Conservation (phyloP, 2,113 vertebrate species). For the Cyprinodon brontotheroides region DNA sequence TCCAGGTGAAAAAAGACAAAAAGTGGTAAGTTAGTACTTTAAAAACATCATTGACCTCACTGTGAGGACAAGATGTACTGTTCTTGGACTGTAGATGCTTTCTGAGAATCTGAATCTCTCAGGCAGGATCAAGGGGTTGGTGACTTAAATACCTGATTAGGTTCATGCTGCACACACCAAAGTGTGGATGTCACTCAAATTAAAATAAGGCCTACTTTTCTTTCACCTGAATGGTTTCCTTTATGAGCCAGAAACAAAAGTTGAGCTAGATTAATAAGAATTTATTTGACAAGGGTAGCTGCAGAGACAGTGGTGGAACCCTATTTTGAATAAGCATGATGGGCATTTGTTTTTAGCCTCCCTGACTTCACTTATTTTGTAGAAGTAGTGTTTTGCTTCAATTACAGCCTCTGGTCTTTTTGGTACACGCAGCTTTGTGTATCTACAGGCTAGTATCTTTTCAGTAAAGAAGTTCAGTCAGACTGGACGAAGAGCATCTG, state of each 20-base stretch:
- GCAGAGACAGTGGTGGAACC: background rate
- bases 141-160: background rate
- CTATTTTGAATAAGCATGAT: background rate
- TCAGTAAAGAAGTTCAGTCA: too few relatives aligned
- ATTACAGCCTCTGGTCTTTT: too few relatives aligned
- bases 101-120: background rate
- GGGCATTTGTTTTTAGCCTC: too few relatives aligned
- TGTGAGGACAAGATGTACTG: background rate
- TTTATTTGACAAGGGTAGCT: background rate
- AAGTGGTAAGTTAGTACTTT: background rate
- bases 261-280: background rate
- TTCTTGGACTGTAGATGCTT: background rate
- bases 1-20: background rate
- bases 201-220: conserved; percentile 49
- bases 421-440: too few relatives aligned
- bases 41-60: background rate
- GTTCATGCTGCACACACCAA: background rate
- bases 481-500: too few relatives aligned
- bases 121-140: too few relatives aligned
- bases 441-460: too few relatives aligned
- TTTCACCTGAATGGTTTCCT: conserved; percentile 57
- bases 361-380: too few relatives aligned
- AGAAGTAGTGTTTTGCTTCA: too few relatives aligned
- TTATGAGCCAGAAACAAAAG: background rate
- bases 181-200: conserved; percentile 25